These are phyloP conservation scores for Ornithoptera alexandrae DNA, from an alignment of 2,888 invertebrate species.

Conservation along the genomic window DNA sequence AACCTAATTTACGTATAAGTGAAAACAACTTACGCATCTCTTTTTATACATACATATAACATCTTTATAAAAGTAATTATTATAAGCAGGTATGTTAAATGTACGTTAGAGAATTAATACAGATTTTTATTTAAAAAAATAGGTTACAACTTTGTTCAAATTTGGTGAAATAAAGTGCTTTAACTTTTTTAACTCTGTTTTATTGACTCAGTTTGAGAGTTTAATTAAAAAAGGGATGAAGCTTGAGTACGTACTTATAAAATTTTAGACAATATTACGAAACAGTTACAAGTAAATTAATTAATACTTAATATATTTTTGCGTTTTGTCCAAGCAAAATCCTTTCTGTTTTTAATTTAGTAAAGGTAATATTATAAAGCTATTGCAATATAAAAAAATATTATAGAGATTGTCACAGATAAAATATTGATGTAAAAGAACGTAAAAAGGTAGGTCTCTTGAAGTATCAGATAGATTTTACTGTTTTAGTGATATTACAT, in stretches of 20 bases:
- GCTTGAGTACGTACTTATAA: slow-evolving; percentile 8
- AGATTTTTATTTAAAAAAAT: neutral
- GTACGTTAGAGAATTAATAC: neutral
- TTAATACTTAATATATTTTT: slow-evolving; percentile 1
- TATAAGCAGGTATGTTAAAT: neutral
- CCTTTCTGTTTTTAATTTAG: neutral
- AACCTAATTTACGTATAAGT: neutral
- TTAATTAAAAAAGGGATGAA: slow-evolving; percentile 10
- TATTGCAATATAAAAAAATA: too few species aligned
- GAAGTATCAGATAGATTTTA: too few species aligned
- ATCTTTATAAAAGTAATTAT: neutral
- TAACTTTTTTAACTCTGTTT: slow-evolving; percentile 2
- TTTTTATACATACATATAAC: too few species aligned
- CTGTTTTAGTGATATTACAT: too few species aligned
- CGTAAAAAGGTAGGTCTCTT: too few species aligned
- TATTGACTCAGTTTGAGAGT: slow-evolving; percentile 1
- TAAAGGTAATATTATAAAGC: too few species aligned
- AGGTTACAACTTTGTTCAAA: neutral
- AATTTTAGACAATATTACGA: slow-evolving; percentile 3
- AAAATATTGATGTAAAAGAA: too few species aligned
- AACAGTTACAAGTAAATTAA: slow-evolving; percentile 10
- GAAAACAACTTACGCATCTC: too few species aligned
- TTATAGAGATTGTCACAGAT: too few species aligned
- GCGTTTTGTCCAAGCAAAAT: neutral
- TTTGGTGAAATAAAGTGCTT: neutral